Base-by-base conservation (phyloP, 2,797 vertebrate genomes). In the Artibeus lituratus region DNA sequence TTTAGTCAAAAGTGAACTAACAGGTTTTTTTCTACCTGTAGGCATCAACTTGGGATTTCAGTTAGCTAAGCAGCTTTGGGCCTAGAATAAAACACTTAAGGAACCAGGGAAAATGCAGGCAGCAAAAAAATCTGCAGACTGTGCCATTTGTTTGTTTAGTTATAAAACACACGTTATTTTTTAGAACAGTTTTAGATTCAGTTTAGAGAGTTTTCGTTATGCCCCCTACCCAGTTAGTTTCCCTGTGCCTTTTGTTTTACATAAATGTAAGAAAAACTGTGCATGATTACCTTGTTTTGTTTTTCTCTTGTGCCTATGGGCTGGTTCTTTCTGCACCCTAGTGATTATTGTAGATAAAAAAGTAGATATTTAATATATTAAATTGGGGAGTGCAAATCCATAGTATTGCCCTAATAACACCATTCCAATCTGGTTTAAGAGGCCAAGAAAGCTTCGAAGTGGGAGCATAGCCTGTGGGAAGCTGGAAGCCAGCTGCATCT, bases 21-120 rank as follows among this genome's bases (percentile, higher is more conserved):
- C 96, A 97, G 87, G 93, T 96, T 97, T 94, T 95, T 73, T 84
- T 53, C 88, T 96, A 97, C 90, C 87, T 96, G 86, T 97, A 81
- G 92, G 95, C 96, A 95, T 93, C 96, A 95, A 59, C 72, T 90
- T 96, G 96, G 89, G 94, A 97, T 93, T 97, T 97, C 87, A 90
- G 80, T 95, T 94, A 92, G 73, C 49, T 90, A 96, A 96, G 90
- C 95, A 78, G 94, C 47, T 95, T 95, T 95, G 91, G 91, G 85
- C 53, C 55, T 80, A 84, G 62, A 97, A 91, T 94, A 94, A 96
- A 96, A 92, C 72, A 83, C 37, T 90, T 74, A 87, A 96, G 47
- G 49, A 39, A 74, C 72, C 29, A 90, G 16, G 29, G 55, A 87
- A 96, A 97, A 78, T 67, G 22, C 62, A 93, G 72, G 37, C 29